Conservation (phyloP, 2,888 invertebrate genomes). For the Drosophila tanythrix region DNA sequence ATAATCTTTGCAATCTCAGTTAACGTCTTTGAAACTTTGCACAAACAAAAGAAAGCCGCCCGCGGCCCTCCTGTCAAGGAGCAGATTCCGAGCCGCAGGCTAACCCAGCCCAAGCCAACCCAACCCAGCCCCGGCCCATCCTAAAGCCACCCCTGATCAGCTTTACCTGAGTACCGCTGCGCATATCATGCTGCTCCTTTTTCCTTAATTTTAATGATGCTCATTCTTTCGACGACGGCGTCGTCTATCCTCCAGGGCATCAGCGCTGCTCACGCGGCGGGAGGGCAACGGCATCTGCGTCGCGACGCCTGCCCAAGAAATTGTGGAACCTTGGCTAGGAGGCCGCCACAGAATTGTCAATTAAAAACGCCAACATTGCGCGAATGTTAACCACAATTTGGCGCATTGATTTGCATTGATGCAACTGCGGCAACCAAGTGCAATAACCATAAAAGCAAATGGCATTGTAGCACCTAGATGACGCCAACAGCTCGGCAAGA, state of each 20-base stretch:
- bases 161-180: constrained; percentile 65
- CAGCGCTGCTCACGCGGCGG: constrained; percentile 50
- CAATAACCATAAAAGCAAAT: constrained; percentile 79
- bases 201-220: constrained; percentile 59
- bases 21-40: constrained; percentile 68
- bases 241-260: constrained; percentile 44
- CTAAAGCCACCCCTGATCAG: constrained; percentile 65
- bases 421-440: constrained; percentile 44
- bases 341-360: constrained; percentile 56
- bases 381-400: constrained; percentile 63
- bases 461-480: constrained; percentile 73
- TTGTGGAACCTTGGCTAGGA: constrained; percentile 13
- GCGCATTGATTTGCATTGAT: constrained; percentile 76
- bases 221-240: constrained; percentile 47
- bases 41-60: constrained; percentile 49
- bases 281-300: constrained; percentile 56
- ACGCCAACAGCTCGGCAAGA: constrained; percentile 56
- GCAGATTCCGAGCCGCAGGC: constrained; percentile 45
- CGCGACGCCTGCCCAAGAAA: constrained; percentile 29
- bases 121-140: constrained; percentile 20
- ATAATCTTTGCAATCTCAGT: constrained; percentile 45
- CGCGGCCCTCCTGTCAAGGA: constrained; percentile 61
- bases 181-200: constrained; percentile 75
- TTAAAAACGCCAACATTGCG: constrained; percentile 75
- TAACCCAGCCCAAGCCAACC: constrained; percentile 10